Conservation (phyloP, 2,797 vertebrate species). For the Rallus crepitans region DNA sequence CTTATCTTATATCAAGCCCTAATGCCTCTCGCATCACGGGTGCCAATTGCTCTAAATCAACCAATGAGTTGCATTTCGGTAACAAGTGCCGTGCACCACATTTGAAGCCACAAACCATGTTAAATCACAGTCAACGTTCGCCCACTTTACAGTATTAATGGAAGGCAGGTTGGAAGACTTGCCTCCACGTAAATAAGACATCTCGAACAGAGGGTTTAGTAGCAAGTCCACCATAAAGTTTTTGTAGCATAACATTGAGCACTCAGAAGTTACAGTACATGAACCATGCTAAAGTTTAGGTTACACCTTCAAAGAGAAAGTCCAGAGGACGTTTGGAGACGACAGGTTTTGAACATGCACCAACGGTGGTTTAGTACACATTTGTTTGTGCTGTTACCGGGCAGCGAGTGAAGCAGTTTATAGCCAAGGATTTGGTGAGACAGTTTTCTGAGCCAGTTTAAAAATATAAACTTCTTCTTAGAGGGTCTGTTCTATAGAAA, state of each 20-base stretch:
- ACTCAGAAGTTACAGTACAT: conserved; percentile 60
- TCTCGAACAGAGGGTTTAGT: conserved; percentile 19
- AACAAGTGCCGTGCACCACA: conserved; percentile 21
- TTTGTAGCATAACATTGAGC: conserved; percentile 54
- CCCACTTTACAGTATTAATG: conserved; percentile 49
- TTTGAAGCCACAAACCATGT: conserved; percentile 9
- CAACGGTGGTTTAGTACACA: conserved; percentile 8
- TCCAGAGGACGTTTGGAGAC: conserved; percentile 11
- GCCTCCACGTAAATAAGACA: not conserved
- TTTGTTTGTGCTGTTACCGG: conserved; percentile 34
- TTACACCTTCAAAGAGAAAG: conserved; percentile 41
- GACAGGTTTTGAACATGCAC: not conserved
- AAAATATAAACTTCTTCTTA: conserved; percentile 75
- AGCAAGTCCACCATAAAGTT: conserved; percentile 35
- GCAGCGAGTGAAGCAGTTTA: conserved; percentile 24
- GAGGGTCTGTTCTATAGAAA: conserved; percentile 65
- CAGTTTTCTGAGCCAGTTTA: conserved; percentile 47
- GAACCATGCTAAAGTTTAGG: conserved; percentile 39
- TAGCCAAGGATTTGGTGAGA: conserved; percentile 38
- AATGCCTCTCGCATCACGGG: conserved; percentile 39
- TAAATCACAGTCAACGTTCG: conserved; percentile 25
- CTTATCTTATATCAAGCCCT: conserved; percentile 44
- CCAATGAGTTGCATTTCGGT: conserved; percentile 6
- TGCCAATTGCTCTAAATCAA: conserved; percentile 25
- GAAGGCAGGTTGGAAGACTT: not conserved